phyloP scores from a whole-genome alignment of 2,797 vertebrate genomes.

The Tenualosa thibaudeaui region DNA sequence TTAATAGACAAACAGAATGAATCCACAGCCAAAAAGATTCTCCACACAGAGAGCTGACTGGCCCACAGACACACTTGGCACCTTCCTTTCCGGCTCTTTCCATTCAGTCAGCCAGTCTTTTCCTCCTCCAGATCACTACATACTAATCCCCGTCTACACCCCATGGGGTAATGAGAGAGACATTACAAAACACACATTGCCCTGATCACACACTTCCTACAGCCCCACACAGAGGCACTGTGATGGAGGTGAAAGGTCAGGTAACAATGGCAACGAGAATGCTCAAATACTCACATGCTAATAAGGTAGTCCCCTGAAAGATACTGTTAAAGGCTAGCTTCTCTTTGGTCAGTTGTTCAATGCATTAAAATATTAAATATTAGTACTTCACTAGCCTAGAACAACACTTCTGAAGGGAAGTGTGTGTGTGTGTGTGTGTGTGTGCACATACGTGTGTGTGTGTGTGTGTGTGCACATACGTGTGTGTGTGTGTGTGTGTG shows the following conservation, averaged over 20 bases:
- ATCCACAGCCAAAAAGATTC: neutral
- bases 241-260: no score
- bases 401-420: neutral
- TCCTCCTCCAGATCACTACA: neutral
- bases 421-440: conserved; percentile 4
- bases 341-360: neutral
- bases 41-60: neutral
- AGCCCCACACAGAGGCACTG: no score
- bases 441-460: neutral
- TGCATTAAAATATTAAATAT: neutral
- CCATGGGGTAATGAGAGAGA: neutral
- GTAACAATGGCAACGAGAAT: no score
- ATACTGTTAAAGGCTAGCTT: neutral
- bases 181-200: neutral
- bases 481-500: conserved; percentile 9
- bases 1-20: neutral
- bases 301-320: neutral
- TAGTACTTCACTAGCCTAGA: neutral
- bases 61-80: neutral
- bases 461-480: conserved; percentile 27
- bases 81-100: neutral
- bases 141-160: neutral
- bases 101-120: neutral
- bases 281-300: neutral
- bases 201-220: no score